These are phyloP conservation scores for Ptyas mucosa DNA, from an alignment of 2,113 vertebrate species.

Conservation along the genomic window DNA sequence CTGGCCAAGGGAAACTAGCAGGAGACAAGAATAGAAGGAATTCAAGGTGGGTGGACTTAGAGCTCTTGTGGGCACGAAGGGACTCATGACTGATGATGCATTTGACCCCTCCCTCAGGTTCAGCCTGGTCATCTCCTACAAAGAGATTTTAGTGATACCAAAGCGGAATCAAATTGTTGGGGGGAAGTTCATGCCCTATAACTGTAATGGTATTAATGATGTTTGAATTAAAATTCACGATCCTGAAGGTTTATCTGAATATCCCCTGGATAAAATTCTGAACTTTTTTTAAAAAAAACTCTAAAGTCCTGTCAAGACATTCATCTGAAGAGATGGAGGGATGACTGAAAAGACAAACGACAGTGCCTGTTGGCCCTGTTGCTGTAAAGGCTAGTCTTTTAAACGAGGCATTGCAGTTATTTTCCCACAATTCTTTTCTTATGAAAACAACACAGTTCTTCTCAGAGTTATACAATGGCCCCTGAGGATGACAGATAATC, in stretches of 20 bases:
- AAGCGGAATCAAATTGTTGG: neutral
- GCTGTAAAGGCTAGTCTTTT: neutral
- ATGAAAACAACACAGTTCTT: neutral
- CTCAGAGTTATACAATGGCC: neutral
- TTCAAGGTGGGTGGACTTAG: neutral
- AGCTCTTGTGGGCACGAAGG: neutral
- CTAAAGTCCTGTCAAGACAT: neutral
- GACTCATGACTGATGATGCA: neutral
- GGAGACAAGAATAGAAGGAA: neutral
- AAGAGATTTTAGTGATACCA: neutral
- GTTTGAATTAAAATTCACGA: neutral
- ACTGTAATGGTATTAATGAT: neutral
- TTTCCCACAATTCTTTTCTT: neutral
- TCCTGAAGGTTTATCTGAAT: neutral
- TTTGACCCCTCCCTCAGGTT: neutral
- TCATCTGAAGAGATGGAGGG: neutral
- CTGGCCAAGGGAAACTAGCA: neutral
- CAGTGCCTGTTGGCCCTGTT: neutral
- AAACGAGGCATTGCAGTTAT: neutral
- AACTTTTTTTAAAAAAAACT: neutral
- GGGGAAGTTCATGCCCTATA: neutral
- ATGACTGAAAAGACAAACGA: neutral
- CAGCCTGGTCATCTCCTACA: neutral
- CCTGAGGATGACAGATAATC: neutral
- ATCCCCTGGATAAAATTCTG: neutral